phyloP scores from a whole-genome alignment of 2,113 vertebrate species.

The Siphamia tubifer region DNA sequence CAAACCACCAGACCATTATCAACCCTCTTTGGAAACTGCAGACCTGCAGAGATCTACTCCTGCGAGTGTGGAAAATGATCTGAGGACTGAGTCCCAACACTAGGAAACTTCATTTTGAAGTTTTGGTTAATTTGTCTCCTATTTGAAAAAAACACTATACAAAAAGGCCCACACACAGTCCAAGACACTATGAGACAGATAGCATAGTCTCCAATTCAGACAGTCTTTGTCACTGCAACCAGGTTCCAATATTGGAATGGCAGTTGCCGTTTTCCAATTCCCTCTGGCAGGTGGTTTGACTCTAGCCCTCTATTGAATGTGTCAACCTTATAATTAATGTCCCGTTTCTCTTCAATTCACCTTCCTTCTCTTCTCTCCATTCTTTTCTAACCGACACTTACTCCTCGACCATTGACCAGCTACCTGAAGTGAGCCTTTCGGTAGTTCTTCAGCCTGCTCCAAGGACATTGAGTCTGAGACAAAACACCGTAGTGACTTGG shows the following conservation, averaged over 20 bases:
- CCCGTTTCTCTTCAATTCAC: conserved; percentile 47
- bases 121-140: neutral
- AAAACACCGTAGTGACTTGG: conserved; percentile 47
- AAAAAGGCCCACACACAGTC: neutral
- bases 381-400: conserved; percentile 34
- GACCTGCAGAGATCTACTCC: no score
- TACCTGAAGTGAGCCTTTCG: conserved; percentile 13
- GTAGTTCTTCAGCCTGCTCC: conserved; percentile 22
- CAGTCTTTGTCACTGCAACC: conserved; percentile 35
- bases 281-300: conserved; percentile 47
- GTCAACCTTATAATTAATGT: conserved; percentile 68
- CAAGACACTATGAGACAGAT: neutral
- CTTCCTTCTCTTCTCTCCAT: conserved; percentile 25
- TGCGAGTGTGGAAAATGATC: no score
- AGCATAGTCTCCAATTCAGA: neutral
- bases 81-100: no score
- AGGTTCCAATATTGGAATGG: conserved; percentile 32
- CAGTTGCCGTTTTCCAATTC: conserved; percentile 52
- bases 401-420: conserved; percentile 37
- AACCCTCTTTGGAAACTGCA: no score
- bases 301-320: conserved; percentile 58
- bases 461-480: conserved; percentile 55
- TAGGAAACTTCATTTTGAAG: neutral
- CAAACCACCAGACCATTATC: no score
- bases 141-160: neutral